phyloP scores from a whole-genome alignment of 2,888 invertebrate genomes.

The Megalurothrips usitatus region DNA sequence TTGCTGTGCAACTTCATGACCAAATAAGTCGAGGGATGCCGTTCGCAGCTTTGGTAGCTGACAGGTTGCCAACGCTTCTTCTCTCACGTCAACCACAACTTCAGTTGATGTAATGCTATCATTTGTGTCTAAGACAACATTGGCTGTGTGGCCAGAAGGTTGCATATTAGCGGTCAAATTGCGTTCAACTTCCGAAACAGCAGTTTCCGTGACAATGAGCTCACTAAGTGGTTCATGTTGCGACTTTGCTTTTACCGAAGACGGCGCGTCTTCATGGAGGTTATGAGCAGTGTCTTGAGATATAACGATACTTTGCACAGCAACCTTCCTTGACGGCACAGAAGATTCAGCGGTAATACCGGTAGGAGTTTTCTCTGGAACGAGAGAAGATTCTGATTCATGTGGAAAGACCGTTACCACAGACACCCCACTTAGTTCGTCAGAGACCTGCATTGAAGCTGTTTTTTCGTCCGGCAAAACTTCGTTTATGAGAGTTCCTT shows the following conservation, averaged over 20 bases:
- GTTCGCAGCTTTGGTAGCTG: conserved; percentile 38
- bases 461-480: conserved; percentile 53
- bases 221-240: conserved; percentile 40
- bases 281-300: conserved; percentile 38
- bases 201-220: conserved; percentile 41
- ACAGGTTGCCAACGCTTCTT: conserved; percentile 38
- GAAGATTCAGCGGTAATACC: not conserved
- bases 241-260: conserved; percentile 38
- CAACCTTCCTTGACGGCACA: not conserved
- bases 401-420: conserved; percentile 48
- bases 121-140: conserved; percentile 39
- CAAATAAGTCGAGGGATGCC: conserved; percentile 40
- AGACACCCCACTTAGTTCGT: conserved; percentile 42
- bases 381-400: conserved; percentile 48
- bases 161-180: conserved; percentile 37
- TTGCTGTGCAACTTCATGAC: conserved; percentile 51
- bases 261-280: conserved; percentile 37
- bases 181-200: conserved; percentile 40
- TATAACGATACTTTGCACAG: conserved; percentile 44
- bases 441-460: conserved; percentile 41
- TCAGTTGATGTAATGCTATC: conserved; percentile 51
- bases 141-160: conserved; percentile 36
- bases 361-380: conserved; percentile 44
- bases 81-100: conserved; percentile 41
- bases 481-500: conserved; percentile 48